Percentiles rank a stretch among this genome's conserved stretches.
Conservation (phyloP, 1,140 invertebrate species). For the Drosophila novamexicana region DNA sequence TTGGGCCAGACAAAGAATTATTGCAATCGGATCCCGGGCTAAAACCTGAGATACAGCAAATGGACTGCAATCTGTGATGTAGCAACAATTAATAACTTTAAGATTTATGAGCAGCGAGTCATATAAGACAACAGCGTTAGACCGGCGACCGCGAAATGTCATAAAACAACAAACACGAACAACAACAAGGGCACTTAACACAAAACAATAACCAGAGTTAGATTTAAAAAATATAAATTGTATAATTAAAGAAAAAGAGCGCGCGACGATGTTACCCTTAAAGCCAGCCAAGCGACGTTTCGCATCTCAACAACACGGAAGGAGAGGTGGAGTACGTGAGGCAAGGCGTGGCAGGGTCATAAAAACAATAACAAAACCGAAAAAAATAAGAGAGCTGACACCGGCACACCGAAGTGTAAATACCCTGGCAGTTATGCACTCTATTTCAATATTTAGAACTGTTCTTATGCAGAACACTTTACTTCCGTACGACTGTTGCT, state of each 20-base stretch:
- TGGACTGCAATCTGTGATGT: constrained; percentile 2
- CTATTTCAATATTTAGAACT: no score
- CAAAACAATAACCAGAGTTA: constrained; percentile 33
- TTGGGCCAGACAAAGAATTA: constrained; percentile 6
- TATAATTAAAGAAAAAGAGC: constrained; percentile 69
- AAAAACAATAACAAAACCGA: constrained; percentile 30
- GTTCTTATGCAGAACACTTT: no score
- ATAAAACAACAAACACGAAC: constrained; percentile 55
- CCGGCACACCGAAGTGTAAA: background rate
- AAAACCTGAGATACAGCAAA: background rate
- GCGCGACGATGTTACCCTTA: constrained; percentile 23
- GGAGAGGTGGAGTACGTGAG: background rate
- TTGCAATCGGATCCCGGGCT: constrained; percentile 21
- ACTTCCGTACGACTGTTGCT: no score
- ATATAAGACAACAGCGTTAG: constrained; percentile 58
- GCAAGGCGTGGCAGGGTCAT: constrained; percentile 31
- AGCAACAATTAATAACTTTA: constrained; percentile 70
- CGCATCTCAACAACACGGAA: background rate
- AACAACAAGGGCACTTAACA: constrained; percentile 35
- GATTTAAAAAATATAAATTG: constrained; percentile 58
- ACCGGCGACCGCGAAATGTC: constrained; percentile 61
- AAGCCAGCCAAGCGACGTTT: constrained; percentile 7
- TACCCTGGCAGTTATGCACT: background rate
- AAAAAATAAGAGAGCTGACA: constrained; percentile 1
- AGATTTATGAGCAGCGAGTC: constrained; percentile 67